Evolutionary conservation across 2,797 vertebrate genomes (phyloP).

Genomic region (Malacoraja senta): DNA sequence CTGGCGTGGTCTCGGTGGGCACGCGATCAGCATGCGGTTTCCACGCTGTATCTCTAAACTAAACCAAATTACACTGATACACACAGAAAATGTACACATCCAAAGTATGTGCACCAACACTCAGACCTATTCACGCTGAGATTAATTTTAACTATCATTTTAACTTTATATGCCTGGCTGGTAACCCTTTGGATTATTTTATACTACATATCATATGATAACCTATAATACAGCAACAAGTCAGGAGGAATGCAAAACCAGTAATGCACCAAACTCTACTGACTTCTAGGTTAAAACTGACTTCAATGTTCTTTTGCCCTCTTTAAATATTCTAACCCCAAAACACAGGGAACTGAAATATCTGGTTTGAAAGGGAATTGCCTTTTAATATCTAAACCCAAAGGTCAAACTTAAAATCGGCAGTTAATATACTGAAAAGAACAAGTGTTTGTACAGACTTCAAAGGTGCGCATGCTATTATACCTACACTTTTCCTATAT

Average conservation of each 20-base stretch:
- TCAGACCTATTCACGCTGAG: no score
- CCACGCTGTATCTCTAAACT: no score
- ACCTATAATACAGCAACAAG: background rate
- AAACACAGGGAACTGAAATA: background rate
- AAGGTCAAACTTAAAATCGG: slow-evolving; percentile 13
- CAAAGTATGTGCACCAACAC: background rate
- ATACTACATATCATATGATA: no score
- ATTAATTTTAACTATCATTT: no score
- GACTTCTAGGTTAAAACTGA: background rate
- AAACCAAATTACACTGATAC: background rate
- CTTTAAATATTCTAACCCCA: background rate
- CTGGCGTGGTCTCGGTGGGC: no score
- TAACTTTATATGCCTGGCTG: no score
- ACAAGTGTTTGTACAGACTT: background rate
- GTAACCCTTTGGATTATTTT: no score
- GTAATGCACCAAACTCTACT: background rate
- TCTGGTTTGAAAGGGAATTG: background rate
- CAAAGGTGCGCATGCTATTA: no score
- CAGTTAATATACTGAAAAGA: no score
- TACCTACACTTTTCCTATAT: background rate
- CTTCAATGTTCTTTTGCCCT: no score
- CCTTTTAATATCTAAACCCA: background rate
- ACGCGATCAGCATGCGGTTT: no score
- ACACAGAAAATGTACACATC: background rate
- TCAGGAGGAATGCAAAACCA: background rate